A percentile compares a stretch with the other conserved stretches of the same genome.
Conservation (phyloP, 2,113 vertebrate genomes). For the Gnathonemus longibarbis region DNA sequence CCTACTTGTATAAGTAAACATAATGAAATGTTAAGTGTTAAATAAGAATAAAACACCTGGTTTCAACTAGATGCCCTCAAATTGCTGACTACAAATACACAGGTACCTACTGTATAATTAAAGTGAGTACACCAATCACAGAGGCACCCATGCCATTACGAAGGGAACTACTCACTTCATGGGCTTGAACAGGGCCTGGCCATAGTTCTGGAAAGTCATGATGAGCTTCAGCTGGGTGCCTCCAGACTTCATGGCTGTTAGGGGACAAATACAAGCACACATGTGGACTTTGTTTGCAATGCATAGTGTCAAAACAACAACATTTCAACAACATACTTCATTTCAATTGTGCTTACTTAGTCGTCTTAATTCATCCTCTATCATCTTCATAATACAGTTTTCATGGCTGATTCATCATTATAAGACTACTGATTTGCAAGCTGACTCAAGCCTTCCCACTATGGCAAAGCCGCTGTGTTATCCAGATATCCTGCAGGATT, state of each 20-base stretch:
- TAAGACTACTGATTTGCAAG: neutral
- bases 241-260: slow-evolving; percentile 94
- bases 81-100: neutral
- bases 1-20: neutral
- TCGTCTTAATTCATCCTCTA: neutral
- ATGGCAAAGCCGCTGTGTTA: neutral
- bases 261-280: slow-evolving; percentile 18
- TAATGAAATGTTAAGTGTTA: neutral
- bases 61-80: neutral
- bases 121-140: neutral
- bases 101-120: neutral
- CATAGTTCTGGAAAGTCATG: slow-evolving; percentile 99
- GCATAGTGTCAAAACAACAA: neutral
- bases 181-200: slow-evolving; percentile 94
- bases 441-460: neutral
- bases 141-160: neutral
- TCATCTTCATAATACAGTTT: neutral
- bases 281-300: neutral
- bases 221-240: slow-evolving; percentile 97
- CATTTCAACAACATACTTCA: too few relatives aligned
- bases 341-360: neutral
- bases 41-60: neutral
- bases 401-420: neutral
- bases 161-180: slow-evolving; percentile 89
- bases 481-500: neutral